Evolutionary conservation across 2,797 vertebrate genomes (phyloP).

Genomic region (Diceros bicornis): DNA sequence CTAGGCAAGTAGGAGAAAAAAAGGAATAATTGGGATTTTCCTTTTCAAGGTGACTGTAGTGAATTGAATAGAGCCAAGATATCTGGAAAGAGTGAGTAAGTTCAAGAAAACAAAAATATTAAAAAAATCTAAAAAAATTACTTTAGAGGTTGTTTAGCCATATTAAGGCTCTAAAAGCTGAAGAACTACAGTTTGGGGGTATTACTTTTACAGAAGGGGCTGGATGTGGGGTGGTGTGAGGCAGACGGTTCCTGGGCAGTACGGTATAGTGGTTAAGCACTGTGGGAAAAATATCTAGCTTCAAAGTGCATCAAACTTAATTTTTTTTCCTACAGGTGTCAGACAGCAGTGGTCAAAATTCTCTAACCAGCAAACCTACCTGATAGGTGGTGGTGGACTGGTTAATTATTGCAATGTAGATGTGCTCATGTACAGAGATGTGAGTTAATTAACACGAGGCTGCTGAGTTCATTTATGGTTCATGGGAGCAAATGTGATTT

Average conservation of each 20-base stretch:
- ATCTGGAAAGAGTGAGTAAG: background rate
- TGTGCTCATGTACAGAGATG: background rate
- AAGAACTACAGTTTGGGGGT: background rate
- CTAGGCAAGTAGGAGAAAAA: background rate
- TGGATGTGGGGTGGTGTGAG: background rate
- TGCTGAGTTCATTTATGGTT: background rate
- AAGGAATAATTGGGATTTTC: background rate
- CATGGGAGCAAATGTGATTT: background rate
- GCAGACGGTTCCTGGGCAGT: background rate
- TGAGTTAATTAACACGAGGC: background rate
- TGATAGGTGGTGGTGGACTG: background rate
- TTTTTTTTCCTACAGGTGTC: background rate
- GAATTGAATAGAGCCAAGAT: background rate
- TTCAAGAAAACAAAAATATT: conserved; percentile 37
- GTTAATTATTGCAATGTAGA: background rate
- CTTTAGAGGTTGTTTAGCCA: background rate
- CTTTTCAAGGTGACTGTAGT: background rate
- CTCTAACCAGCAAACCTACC: background rate
- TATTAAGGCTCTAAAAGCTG: background rate
- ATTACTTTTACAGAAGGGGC: background rate
- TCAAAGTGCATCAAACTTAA: background rate
- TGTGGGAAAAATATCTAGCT: background rate
- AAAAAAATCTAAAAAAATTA: background rate
- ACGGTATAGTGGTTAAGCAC: too few species aligned
- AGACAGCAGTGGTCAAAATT: background rate